Conservation (phyloP, 2,797 vertebrate genomes). For the Tokudaia muenninki region DNA sequence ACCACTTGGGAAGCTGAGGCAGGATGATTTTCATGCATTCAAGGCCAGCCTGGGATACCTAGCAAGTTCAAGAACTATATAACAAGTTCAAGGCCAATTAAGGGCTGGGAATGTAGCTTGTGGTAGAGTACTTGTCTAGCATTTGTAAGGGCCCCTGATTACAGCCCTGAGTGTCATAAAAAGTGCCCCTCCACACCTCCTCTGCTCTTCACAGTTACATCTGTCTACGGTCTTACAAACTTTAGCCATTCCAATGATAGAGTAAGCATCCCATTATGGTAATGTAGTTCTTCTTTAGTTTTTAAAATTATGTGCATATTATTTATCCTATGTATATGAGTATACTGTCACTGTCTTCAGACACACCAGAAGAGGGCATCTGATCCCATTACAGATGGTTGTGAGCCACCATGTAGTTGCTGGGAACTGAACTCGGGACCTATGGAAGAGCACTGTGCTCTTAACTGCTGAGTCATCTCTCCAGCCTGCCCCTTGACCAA, state of each 20-base stretch:
- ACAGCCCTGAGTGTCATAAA: neutral
- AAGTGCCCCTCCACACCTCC: neutral
- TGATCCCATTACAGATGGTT: too few species aligned
- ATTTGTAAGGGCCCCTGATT: neutral
- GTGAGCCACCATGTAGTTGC: too few species aligned
- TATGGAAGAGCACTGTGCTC: neutral
- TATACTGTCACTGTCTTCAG: neutral
- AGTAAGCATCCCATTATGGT: neutral
- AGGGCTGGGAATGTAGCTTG: neutral
- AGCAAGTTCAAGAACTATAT: neutral
- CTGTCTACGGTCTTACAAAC: neutral
- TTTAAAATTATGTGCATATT: neutral
- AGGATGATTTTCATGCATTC: neutral
- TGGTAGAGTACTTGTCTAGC: neutral
- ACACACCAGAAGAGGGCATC: too few species aligned
- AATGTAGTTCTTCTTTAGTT: neutral
- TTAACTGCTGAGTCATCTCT: neutral
- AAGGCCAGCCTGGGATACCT: neutral
- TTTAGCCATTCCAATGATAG: neutral
- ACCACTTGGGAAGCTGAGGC: neutral
- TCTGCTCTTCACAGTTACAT: neutral
- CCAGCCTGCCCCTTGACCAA: neutral
- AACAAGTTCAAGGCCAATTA: neutral
- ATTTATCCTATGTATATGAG: neutral
- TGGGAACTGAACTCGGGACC: neutral